Evolutionary conservation across 2,113 vertebrate species (phyloP).

Genomic region (Urocolius indicus): DNA sequence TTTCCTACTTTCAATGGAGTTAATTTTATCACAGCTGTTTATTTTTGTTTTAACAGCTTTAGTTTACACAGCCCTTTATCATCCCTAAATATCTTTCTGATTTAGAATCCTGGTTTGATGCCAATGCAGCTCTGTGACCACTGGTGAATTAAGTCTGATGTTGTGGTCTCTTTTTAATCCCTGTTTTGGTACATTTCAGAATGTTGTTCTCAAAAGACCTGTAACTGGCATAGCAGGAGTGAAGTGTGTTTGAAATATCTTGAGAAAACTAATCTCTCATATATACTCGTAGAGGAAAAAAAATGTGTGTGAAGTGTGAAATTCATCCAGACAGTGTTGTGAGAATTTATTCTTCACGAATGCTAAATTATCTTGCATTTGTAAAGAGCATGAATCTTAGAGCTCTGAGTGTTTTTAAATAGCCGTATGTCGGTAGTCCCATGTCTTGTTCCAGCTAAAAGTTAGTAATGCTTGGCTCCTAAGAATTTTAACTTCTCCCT

Average conservation of each 20-base stretch:
- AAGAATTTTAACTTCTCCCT: background rate
- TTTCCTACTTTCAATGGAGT: conserved; percentile 59
- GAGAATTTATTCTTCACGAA: conserved; percentile 38
- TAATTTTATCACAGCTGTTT: conserved; percentile 37
- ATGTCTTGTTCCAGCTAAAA: background rate
- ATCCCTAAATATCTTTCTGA: conserved; percentile 33
- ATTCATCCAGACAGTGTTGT: conserved; percentile 16
- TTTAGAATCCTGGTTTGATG: conserved; percentile 38
- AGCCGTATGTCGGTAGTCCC: background rate
- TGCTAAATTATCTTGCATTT: conserved; percentile 16
- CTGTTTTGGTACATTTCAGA: conserved; percentile 38
- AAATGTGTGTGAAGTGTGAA: conserved; percentile 4
- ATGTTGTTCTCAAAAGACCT: conserved; percentile 15
- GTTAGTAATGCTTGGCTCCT: background rate
- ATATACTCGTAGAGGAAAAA: background rate
- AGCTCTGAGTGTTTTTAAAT: background rate
- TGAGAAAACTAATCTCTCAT: conserved; percentile 4
- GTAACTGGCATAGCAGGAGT: background rate
- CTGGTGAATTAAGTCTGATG: conserved; percentile 27
- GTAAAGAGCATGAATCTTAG: background rate
- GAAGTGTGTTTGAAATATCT: conserved; percentile 30
- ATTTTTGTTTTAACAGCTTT: conserved; percentile 62
- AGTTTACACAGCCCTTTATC: conserved; percentile 39
- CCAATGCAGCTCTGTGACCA: background rate
- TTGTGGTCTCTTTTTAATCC: background rate